Evolutionary conservation across 2,113 vertebrate species (phyloP).

Genomic region (Nettapus auritus): DNA sequence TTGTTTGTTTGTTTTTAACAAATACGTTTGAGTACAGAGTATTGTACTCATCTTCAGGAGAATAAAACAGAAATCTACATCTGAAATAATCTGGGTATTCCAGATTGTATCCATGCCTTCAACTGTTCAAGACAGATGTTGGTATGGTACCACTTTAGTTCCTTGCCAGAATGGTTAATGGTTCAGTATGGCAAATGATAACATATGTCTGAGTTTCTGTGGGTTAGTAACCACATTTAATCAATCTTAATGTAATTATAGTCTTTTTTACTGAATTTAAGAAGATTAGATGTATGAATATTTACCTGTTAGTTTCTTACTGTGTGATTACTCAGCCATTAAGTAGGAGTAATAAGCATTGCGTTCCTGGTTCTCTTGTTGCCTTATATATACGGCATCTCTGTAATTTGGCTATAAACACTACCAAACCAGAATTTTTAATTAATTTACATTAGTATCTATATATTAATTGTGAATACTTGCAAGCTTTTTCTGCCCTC

Average conservation of each 20-base stretch:
- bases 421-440: neutral
- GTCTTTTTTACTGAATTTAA: neutral
- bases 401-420: neutral
- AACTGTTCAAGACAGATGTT: slow-evolving; percentile 9
- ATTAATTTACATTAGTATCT: neutral
- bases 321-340: neutral
- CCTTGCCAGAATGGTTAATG: neutral
- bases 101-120: neutral
- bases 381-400: neutral
- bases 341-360: neutral
- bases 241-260: neutral
- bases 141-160: neutral
- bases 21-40: neutral
- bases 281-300: neutral
- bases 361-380: neutral
- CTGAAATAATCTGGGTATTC: slow-evolving; percentile 18
- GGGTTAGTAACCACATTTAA: neutral
- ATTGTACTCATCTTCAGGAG: neutral
- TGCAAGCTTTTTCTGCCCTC: neutral
- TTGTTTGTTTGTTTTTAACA: neutral
- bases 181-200: neutral
- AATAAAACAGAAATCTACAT: neutral
- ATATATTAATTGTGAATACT: neutral
- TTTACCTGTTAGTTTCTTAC: neutral
- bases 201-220: neutral